Percentiles rank a stretch among this genome's conserved stretches.
Conservation (phyloP, 37 sponge, comb jelly and placozoan species). For the Beroe ovata region DNA sequence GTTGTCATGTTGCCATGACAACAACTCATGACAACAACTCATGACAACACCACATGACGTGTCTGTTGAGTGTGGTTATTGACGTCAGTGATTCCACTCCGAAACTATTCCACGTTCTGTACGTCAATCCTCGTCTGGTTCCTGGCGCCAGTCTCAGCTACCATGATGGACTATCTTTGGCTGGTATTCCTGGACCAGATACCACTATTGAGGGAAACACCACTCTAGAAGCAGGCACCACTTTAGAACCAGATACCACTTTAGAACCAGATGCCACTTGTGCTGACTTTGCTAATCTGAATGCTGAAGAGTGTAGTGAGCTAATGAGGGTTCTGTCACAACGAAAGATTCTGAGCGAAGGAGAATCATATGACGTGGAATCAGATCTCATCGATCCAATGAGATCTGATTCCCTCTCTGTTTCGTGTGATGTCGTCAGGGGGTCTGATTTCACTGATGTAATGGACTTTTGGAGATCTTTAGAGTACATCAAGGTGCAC, state of each 20-base stretch:
- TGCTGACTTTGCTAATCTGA: neutral
- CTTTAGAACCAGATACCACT: neutral
- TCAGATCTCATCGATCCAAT: neutral
- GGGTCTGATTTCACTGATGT: neutral
- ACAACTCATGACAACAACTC: neutral
- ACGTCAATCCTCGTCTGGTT: neutral
- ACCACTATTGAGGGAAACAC: neutral
- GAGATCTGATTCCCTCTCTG: neutral
- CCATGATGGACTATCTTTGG: conserved; percentile 9
- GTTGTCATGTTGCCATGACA: neutral
- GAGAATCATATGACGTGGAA: neutral
- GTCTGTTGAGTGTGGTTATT: conserved; percentile 28
- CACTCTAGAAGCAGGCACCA: neutral
- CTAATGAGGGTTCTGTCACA: conserved; percentile 73
- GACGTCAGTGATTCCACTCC: neutral
- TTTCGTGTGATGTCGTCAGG: neutral
- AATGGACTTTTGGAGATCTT: conserved; percentile 42
- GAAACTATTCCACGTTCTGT: neutral
- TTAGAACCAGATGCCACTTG: neutral
- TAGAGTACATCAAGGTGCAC: conserved; percentile 45
- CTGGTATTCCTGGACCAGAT: neutral
- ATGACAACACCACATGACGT: neutral
- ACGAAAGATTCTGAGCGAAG: conserved; percentile 57
- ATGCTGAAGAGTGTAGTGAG: conserved; percentile 83
- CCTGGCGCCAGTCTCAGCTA: neutral